Conservation (phyloP, 1,140 invertebrate genomes). For the Teleogryllus occipitalis region DNA sequence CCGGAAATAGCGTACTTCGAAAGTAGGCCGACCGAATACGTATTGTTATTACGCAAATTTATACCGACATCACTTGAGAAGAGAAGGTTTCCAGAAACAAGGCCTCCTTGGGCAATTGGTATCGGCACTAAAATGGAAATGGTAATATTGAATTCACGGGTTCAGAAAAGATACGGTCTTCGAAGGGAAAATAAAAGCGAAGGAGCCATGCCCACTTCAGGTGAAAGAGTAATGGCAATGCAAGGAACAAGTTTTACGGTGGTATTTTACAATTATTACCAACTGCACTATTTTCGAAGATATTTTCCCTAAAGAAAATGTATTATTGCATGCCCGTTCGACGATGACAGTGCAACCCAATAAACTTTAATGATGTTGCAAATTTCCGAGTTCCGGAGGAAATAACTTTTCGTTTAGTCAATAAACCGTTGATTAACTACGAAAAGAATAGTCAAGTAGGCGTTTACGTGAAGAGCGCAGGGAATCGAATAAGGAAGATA, state of each 20-base stretch:
- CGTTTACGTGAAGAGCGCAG: no score
- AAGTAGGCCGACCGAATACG: neutral
- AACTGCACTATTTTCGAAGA: no score
- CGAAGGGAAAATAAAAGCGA: neutral
- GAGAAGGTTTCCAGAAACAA: neutral
- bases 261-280: neutral
- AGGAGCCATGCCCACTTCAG: neutral
- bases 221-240: neutral
- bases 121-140: neutral
- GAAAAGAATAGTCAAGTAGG: no score
- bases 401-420: no score
- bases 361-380: no score
- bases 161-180: neutral
- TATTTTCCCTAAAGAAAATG: no score
- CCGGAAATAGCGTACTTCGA: neutral
- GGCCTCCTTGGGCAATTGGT: neutral
- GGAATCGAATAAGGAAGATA: no score
- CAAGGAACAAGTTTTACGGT: neutral
- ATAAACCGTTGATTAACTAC: no score
- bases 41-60: slow-evolving; percentile 2
- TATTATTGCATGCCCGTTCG: no score
- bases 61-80: neutral
- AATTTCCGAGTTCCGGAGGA: no score
- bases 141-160: neutral
- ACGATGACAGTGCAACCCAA: no score